phyloP scores from a whole-genome alignment of 2,888 invertebrate genomes.

The Gibbula magus region DNA sequence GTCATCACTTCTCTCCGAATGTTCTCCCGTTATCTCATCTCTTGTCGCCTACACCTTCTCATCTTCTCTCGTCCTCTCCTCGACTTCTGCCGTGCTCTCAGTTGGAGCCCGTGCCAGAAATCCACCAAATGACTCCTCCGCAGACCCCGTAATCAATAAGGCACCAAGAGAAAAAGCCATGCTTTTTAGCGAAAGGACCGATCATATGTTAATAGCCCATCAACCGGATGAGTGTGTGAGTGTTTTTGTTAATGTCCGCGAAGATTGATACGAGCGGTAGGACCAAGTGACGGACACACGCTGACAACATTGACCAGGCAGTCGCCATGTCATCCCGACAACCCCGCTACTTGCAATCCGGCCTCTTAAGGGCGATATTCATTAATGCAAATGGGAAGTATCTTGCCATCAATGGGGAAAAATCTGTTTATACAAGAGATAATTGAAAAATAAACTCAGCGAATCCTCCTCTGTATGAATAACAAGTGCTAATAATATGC shows the following conservation, averaged over 20 bases:
- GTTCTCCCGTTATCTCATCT: too few relatives aligned
- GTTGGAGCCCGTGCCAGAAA: background rate
- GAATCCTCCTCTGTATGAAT: background rate
- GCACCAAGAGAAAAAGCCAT: conserved; percentile 6
- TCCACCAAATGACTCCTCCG: background rate
- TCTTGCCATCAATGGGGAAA: conserved; percentile 3
- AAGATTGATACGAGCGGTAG: background rate
- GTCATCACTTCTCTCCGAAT: too few relatives aligned
- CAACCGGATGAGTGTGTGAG: background rate
- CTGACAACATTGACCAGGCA: background rate
- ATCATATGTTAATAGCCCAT: conserved; percentile 16
- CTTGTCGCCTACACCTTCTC: too few relatives aligned
- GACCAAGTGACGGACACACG: conserved; percentile 2
- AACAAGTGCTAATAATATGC: background rate
- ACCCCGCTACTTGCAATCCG: background rate
- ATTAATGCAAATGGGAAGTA: conserved; percentile 16
- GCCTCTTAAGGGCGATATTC: conserved; percentile 18
- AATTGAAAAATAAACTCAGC: conserved; percentile 15
- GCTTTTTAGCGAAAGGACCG: conserved; percentile 20
- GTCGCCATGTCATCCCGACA: background rate
- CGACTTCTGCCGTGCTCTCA: background rate
- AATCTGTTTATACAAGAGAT: conserved; percentile 21
- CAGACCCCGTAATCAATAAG: background rate
- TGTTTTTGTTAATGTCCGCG: conserved; percentile 17
- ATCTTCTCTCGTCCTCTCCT: too few relatives aligned